Conservation (phyloP, 2,113 vertebrate species). For the Quiscalus mexicanus region DNA sequence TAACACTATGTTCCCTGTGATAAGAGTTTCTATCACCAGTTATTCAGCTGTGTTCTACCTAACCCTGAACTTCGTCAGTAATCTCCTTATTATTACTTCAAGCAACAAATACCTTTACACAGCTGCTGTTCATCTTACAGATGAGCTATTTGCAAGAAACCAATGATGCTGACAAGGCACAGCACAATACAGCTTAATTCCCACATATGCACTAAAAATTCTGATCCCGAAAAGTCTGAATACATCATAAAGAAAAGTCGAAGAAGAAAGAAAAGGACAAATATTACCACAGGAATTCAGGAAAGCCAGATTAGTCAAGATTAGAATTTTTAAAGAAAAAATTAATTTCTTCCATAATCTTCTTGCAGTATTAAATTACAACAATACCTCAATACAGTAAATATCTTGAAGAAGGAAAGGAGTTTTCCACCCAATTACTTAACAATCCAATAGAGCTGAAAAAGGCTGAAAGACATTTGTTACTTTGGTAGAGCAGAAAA, state of each 20-base stretch:
- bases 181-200: neutral
- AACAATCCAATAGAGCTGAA: neutral
- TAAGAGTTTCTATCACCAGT: neutral
- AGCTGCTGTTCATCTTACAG: neutral
- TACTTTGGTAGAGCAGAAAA: neutral
- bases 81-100: neutral
- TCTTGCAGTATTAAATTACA: neutral
- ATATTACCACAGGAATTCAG: neutral
- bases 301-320: neutral
- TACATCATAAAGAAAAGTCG: neutral
- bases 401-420: neutral
- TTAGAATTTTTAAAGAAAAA: neutral
- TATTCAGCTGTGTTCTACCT: neutral
- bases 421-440: neutral
- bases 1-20: neutral
- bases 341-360: neutral
- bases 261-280: neutral
- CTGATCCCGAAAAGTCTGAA: neutral
- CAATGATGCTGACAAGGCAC: neutral
- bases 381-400: neutral
- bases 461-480: neutral
- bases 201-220: neutral
- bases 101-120: neutral
- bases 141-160: neutral
- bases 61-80: neutral